phyloP scores from a whole-genome alignment of 2,113 vertebrate species.

The Copsychus sechellarum region DNA sequence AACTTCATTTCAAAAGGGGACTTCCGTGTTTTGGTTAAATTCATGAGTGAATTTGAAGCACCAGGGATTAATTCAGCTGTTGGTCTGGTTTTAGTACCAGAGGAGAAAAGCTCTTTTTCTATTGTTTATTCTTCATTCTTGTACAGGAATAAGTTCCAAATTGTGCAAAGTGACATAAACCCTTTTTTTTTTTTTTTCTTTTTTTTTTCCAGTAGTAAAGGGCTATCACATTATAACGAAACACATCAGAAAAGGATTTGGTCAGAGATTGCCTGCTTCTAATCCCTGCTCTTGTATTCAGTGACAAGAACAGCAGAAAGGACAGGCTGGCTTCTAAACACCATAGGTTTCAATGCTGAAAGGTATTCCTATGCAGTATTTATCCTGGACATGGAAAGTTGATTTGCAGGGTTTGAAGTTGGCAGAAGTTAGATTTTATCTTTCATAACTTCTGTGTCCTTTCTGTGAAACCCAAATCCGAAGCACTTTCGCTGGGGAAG shows the following conservation, averaged over 20 bases:
- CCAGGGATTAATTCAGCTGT: background rate
- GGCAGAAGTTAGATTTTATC: background rate
- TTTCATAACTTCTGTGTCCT: background rate
- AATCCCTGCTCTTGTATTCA: background rate
- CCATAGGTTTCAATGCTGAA: background rate
- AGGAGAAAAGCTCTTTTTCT: constrained; percentile 1
- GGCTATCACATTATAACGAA: background rate
- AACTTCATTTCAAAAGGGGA: background rate
- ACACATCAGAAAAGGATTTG: constrained; percentile 23
- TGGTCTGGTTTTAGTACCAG: background rate
- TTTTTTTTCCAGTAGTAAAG: background rate
- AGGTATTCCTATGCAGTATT: background rate
- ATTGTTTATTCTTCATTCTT: constrained; percentile 20
- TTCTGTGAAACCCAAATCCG: background rate
- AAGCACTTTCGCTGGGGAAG: background rate
- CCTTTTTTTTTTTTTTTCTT: background rate
- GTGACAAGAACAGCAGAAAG: background rate
- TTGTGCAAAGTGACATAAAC: background rate
- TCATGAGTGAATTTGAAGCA: background rate
- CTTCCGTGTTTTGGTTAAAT: background rate
- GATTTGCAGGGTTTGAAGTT: background rate
- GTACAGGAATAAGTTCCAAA: background rate
- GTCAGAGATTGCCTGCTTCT: constrained; percentile 6
- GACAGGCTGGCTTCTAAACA: background rate
- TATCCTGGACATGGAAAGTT: background rate